Evolutionary conservation across 2,888 invertebrate genomes (phyloP), one percentile per base, ranked within the genome.

Genomic region (Linnaemya vulpina): DNA sequence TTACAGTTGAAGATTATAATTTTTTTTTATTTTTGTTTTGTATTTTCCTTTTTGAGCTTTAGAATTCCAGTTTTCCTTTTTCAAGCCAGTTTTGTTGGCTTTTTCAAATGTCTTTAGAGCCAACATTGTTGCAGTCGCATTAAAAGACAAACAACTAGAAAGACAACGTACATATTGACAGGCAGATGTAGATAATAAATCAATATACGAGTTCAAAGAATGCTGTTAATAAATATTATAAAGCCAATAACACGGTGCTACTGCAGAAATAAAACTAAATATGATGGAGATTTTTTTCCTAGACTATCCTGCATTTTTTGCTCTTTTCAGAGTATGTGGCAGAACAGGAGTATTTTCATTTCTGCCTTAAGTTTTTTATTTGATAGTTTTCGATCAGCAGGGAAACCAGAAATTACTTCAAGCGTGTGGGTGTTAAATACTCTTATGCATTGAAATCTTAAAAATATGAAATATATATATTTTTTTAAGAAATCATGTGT

Each of bases 101-200:
- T 43, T 53, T 55, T 51, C 15, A 5, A 55, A 53, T 15, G 40
- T 38, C 8, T 38, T 13, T 40, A 20, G 38, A 13, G 5, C 9
- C 25, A 58, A 76, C 46, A 46, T 76, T 49, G 49, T 76, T 67
- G 76, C 49, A 22, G 46, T 55, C 25, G 25, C 63, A 22, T 22
- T 15, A 38, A 38, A 35, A 68, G 20, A 38, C 13, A 75, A 65
- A 65, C 53, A 25, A 76, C 49, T 62, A 11, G n/a, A 51, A 62
- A 73, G 5, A 17, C n/a, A 51, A 75, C 4, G 15, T 17, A 35
- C 10, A 17, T 55, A 70, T 38, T 55, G 55, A 73, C 60, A 35
- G 20, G 3, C n/a, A 40, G 22, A 8, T 3, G 35, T 15, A 60
- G 10, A 22, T 49, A 35, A 49, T 38, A 22, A 22, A 62, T 35